A percentile compares a stretch with the other conserved stretches of the same genome.
These are phyloP conservation scores for Xenopus petersii DNA, from an alignment of 2,797 vertebrate genomes.

Conservation along the genomic window DNA sequence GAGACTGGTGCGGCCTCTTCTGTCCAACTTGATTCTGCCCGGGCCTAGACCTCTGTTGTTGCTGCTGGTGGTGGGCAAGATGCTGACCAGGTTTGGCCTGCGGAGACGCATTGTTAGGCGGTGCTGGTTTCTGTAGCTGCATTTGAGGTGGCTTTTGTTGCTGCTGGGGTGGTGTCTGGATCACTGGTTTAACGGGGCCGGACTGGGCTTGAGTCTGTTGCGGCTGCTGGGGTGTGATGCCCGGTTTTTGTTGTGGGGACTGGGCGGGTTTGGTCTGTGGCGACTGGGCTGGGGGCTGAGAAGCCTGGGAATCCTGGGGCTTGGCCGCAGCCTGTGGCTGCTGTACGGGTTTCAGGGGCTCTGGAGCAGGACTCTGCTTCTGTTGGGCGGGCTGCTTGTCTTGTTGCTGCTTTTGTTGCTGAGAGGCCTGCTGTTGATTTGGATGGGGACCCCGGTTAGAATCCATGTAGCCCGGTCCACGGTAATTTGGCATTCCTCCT, in stretches of 20 bases:
- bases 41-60: no score
- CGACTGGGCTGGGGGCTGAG: constrained; percentile 49
- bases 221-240: background rate
- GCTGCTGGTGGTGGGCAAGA: background rate
- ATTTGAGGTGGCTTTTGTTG: constrained; percentile 53
- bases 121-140: constrained; percentile 51
- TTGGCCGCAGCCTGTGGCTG: constrained; percentile 46
- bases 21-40: constrained; percentile 3
- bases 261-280: constrained; percentile 46
- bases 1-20: constrained; percentile 21
- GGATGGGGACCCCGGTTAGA: constrained; percentile 30
- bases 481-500: constrained; percentile 66
- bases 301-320: background rate
- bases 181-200: constrained; percentile 23
- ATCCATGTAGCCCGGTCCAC: constrained; percentile 62
- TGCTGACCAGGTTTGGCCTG: constrained; percentile 17
- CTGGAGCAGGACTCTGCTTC: constrained; percentile 61
- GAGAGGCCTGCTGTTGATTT: constrained; percentile 28
- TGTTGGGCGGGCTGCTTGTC: constrained; percentile 48
- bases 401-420: constrained; percentile 4
- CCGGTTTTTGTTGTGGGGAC: constrained; percentile 20
- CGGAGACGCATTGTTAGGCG: constrained; percentile 45
- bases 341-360: constrained; percentile 47
- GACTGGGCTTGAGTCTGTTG: background rate
- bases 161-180: constrained; percentile 53